Evolutionary conservation across 64 coral and sea anemone species (phyloP), one percentile per base, ranked within the genome.

Genomic region (Hydrozoanthus tunicans): DNA sequence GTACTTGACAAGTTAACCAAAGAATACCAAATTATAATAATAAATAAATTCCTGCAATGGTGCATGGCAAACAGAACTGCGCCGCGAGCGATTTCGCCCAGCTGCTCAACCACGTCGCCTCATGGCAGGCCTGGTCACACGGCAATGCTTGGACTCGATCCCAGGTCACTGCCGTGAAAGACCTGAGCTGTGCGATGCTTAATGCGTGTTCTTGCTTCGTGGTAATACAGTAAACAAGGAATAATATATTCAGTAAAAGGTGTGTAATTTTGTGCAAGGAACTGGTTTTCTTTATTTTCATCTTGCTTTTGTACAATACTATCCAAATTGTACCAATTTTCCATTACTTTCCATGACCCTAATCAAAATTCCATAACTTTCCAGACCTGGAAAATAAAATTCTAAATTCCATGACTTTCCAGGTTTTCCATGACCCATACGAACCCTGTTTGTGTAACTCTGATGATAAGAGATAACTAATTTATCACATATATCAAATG

Each of bases 161-260:
- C 78, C 56, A 80, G 56, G 51, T 81, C 59, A 81, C 79, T 81
- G 60, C 23, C 25, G 79, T 81, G 25, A 81, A 43, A 81, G 76
- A 57, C 54, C 76, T 57, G 81, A 56, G 7, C 81, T 84, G 63
- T 69, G 81, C 51, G 81, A 69, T 84, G 81, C 64, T 84, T 51
- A 84, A 84, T 69, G 51, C 64, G 51, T 84, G 81, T 84, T 84
- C 81, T 84, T 84, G 81, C 63, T 84, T 54, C 43, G 81, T 84
- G 81, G 81, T 69, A 84, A 13, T 84, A 84, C 64, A 69, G 81
- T 84, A 84, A 84, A 84, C 81, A 84, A 70, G 81, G 81, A 69
- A 84, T 84, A 70, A 84, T 84, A 84, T 84, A 84, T 84, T 84
- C 15, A 84, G 81, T 84, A 84, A 84, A 84, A 84, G 81, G 81